A percentile compares a stretch with the other conserved stretches of the same genome.
Conservation (phyloP, 1,140 invertebrate species). For the Euborellia annulipes region DNA sequence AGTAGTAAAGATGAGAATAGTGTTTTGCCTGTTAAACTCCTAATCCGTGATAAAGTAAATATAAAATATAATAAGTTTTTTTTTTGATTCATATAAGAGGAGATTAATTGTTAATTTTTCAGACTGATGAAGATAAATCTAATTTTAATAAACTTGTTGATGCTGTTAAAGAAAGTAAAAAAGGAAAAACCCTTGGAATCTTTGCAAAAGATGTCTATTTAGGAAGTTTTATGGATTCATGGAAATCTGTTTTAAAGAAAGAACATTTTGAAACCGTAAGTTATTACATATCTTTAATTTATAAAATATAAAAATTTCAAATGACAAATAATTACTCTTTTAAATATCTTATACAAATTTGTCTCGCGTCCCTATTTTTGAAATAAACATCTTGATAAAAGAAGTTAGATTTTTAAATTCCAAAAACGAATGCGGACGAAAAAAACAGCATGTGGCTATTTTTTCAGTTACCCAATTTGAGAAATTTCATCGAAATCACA, state of each 20-base stretch:
- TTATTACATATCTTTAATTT: constrained; percentile 3
- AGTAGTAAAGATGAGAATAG: constrained; percentile 68
- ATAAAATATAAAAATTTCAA: too few species aligned
- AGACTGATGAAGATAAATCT: constrained; percentile 88
- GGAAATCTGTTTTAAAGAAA: constrained; percentile 60
- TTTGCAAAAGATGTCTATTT: constrained; percentile 90
- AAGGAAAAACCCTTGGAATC: constrained; percentile 79
- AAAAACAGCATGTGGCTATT: too few species aligned
- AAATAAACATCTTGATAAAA: too few species aligned
- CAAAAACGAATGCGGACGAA: too few species aligned
- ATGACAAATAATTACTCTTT: too few species aligned
- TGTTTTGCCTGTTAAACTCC: constrained; percentile 71
- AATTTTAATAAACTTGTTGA: constrained; percentile 82
- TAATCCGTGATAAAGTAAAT: constrained; percentile 78
- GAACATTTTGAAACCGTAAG: constrained; percentile 63
- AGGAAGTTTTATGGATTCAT: constrained; percentile 83
- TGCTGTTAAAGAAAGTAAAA: constrained; percentile 73
- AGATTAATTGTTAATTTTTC: too few species aligned
- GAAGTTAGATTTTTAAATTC: too few species aligned
- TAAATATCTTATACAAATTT: too few species aligned
- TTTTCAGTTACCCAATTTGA: too few species aligned
- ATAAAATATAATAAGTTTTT: constrained; percentile 7
- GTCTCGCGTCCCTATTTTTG: too few species aligned
- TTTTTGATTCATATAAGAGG: too few species aligned
- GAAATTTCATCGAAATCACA: too few species aligned